phyloP scores from a whole-genome alignment of 2,113 vertebrate species.

The Mesocricetus auratus region DNA sequence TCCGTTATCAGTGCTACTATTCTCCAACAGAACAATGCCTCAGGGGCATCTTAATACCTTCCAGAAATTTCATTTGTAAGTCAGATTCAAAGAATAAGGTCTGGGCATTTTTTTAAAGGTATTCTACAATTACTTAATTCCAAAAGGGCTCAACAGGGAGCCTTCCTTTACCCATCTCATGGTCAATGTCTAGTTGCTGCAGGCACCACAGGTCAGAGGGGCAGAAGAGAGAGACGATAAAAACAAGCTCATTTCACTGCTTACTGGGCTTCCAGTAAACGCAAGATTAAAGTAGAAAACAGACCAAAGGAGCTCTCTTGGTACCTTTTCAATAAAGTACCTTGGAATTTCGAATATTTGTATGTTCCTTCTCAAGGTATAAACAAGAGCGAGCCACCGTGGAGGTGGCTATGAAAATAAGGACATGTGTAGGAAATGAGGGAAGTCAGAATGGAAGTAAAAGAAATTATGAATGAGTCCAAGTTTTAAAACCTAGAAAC shows the following conservation, averaged over 20 bases:
- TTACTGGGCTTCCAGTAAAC: background rate
- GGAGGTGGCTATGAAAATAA: background rate
- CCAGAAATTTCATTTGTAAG: background rate
- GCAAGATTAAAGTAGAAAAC: background rate
- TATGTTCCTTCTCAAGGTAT: background rate
- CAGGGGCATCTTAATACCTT: background rate
- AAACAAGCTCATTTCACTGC: background rate
- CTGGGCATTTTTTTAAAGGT: background rate
- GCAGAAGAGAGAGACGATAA: background rate
- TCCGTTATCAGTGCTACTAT: background rate
- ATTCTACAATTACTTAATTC: conserved; percentile 24
- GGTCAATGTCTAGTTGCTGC: background rate
- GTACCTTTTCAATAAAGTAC: background rate
- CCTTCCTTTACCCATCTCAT: background rate
- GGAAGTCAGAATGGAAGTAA: background rate
- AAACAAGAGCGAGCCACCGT: background rate
- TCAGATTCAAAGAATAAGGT: conserved; percentile 41
- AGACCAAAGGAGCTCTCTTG: background rate
- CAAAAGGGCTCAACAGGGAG: background rate
- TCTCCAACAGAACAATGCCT: background rate
- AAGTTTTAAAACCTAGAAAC: background rate
- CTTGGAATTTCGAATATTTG: conserved; percentile 27
- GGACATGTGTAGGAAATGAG: conserved; percentile 27
- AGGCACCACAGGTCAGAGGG: background rate
- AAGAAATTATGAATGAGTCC: background rate